Percentiles rank a stretch among this genome's conserved stretches.
Evolutionary conservation across 35 echinoderm and acorn worm species (phyloP).

Genomic region (Lytechinus pictus): DNA sequence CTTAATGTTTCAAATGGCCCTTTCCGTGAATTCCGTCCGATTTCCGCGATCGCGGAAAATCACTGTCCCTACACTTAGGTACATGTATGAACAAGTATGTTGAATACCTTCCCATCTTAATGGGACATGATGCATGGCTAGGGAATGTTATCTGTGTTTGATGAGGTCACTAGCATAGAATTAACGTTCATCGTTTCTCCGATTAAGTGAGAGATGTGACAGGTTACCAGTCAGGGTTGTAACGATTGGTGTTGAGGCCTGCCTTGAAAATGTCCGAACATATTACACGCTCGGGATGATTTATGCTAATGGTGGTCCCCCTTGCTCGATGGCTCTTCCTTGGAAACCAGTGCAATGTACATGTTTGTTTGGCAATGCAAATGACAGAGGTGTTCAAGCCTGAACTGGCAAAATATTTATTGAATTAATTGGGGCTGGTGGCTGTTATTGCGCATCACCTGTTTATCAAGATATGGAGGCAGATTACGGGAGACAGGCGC

Average conservation of each 20-base stretch:
- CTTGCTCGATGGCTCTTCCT: background rate
- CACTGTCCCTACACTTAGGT: too few relatives aligned
- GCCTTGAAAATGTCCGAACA: background rate
- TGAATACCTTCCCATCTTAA: background rate
- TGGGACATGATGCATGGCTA: background rate
- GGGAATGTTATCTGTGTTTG: background rate
- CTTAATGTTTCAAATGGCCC: too few relatives aligned
- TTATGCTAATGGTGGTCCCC: background rate
- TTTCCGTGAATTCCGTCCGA: too few relatives aligned
- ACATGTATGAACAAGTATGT: background rate
- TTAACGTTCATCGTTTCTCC: background rate
- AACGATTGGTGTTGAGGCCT: background rate
- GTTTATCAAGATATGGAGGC: background rate
- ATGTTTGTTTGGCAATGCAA: background rate
- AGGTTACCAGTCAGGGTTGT: background rate
- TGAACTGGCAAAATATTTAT: background rate
- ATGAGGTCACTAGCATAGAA: background rate
- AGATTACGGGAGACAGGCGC: background rate
- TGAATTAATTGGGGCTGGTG: slow-evolving; percentile 10
- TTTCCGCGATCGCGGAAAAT: too few relatives aligned
- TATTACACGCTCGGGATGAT: background rate
- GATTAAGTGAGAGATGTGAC: background rate
- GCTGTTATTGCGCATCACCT: background rate
- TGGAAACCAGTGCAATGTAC: background rate
- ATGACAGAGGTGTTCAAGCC: background rate